Conservation (phyloP, 2,113 vertebrate genomes). For the Mesoclemmys tuberculata region DNA sequence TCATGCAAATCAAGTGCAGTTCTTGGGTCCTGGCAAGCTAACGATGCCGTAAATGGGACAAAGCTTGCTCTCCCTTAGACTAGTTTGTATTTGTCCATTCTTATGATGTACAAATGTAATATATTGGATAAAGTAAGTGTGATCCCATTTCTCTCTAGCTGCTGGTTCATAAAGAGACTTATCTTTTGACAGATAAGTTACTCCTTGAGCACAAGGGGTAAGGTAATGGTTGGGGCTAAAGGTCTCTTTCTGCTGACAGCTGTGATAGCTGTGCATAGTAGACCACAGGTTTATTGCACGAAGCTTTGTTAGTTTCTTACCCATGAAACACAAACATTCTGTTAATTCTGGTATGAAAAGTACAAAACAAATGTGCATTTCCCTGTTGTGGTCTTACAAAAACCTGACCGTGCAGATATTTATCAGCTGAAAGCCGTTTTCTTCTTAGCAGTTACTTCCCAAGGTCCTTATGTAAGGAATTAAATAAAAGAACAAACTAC, state of each 20-base stretch:
- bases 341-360: neutral
- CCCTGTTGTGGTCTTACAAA: fast-evolving
- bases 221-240: neutral
- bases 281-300: neutral
- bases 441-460: neutral
- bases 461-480: neutral
- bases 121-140: neutral
- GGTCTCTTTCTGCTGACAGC: neutral
- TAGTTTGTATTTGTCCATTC: neutral
- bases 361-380: neutral
- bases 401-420: neutral
- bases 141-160: neutral
- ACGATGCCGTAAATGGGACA: neutral
- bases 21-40: neutral
- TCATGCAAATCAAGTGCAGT: neutral
- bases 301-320: neutral
- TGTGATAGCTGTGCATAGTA: neutral
- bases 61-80: neutral
- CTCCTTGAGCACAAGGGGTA: neutral
- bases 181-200: neutral
- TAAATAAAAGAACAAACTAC: neutral
- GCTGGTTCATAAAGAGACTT: fast-evolving
- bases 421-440: neutral
- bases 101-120: neutral
- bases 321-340: too few species aligned